Evolutionary conservation across 2,888 invertebrate genomes (phyloP).

Genomic region (Orchestes rusci): DNA sequence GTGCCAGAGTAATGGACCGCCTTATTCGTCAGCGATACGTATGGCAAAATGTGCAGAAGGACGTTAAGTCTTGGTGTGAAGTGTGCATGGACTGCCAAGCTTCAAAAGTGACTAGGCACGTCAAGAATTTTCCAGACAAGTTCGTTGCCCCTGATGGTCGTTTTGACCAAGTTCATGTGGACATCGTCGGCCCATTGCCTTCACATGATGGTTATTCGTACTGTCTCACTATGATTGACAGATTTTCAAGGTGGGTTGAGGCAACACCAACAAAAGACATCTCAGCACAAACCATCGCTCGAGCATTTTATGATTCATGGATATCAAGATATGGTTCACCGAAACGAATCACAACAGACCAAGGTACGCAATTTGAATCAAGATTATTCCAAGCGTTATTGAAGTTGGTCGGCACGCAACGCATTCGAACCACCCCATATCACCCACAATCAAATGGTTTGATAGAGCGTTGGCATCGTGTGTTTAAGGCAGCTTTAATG

Average conservation of each 20-base stretch:
- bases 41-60: conserved; percentile 16
- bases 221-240: conserved; percentile 35
- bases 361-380: conserved; percentile 20
- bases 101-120: conserved; percentile 34
- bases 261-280: conserved; percentile 34
- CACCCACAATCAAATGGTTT: conserved; percentile 4
- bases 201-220: conserved; percentile 30
- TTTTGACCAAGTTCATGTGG: conserved; percentile 41
- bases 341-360: conserved; percentile 33
- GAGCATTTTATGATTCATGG: conserved; percentile 31
- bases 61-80: conserved; percentile 10
- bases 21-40: conserved; percentile 3
- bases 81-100: conserved; percentile 30
- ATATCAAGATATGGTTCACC: conserved; percentile 35
- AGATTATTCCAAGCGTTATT: conserved; percentile 5
- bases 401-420: not conserved
- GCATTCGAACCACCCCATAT: not conserved
- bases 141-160: conserved; percentile 28
- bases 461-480: conserved; percentile 2
- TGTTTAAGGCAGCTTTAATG: conserved; percentile 5
- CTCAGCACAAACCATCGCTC: conserved; percentile 31
- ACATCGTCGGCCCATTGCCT: conserved; percentile 42
- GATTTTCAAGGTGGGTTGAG: conserved; percentile 34
- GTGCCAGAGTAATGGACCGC: not conserved
- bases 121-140: conserved; percentile 13